Evolutionary conservation across 2,888 invertebrate genomes (phyloP).

Genomic region (Podotricha telesiphe): DNA sequence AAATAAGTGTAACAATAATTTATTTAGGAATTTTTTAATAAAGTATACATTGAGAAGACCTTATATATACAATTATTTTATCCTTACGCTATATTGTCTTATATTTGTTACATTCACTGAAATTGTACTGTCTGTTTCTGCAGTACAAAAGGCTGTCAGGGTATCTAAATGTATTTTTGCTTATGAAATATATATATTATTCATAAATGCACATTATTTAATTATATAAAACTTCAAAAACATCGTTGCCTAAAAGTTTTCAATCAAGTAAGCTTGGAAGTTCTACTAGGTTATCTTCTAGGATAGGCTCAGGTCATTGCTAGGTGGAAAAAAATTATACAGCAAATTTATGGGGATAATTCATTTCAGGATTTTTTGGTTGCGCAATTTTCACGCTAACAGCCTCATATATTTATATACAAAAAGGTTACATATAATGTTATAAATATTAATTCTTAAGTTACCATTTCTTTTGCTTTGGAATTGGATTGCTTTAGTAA

Average conservation of each 20-base stretch:
- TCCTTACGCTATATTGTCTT: conserved; percentile 23
- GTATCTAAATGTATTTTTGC: neutral
- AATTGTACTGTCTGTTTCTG: conserved; percentile 25
- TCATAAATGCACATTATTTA: too few relatives aligned
- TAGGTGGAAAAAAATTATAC: too few relatives aligned
- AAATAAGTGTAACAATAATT: conserved; percentile 23
- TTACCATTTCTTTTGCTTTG: neutral
- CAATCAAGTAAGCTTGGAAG: too few relatives aligned
- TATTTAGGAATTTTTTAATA: conserved; percentile 18
- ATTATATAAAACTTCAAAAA: too few relatives aligned
- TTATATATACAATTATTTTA: conserved; percentile 20
- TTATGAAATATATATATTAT: neutral
- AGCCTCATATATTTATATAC: neutral
- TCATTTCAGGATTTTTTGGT: too few relatives aligned
- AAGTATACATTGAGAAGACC: conserved; percentile 15
- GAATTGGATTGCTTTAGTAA: neutral
- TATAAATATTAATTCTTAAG: neutral
- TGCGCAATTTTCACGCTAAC: neutral
- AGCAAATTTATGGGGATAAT: too few relatives aligned
- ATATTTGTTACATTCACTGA: conserved; percentile 17
- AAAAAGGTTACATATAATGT: neutral
- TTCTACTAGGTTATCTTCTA: too few relatives aligned
- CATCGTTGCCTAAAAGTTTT: too few relatives aligned
- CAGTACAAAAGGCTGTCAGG: neutral
- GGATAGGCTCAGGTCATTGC: too few relatives aligned